These are phyloP conservation scores for Picathartes gymnocephalus DNA, from an alignment of 2,113 vertebrate genomes.

Conservation along the genomic window DNA sequence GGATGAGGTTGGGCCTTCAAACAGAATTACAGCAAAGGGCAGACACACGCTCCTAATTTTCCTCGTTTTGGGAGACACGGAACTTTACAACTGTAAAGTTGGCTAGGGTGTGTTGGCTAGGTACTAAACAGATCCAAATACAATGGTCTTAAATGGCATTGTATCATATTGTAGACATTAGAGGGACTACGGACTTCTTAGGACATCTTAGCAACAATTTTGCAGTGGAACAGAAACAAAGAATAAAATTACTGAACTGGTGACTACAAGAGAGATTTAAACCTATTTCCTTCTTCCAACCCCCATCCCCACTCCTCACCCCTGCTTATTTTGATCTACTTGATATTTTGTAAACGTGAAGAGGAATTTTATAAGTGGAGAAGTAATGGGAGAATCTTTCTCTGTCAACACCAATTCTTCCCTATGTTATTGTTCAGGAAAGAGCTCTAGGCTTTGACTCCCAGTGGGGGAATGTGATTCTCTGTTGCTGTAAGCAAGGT, in stretches of 20 bases:
- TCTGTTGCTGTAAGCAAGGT: neutral
- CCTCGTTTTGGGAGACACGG: neutral
- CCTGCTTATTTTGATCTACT: neutral
- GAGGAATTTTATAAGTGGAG: neutral
- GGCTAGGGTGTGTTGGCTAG: accelerated
- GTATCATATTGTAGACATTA: neutral
- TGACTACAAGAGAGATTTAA: neutral
- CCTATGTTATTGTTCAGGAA: neutral
- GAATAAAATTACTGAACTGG: neutral
- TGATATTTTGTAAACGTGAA: neutral
- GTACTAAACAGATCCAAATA: neutral
- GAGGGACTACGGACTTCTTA: neutral
- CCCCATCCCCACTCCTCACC: accelerated
- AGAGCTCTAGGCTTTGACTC: neutral
- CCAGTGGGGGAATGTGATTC: neutral
- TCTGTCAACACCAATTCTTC: neutral
- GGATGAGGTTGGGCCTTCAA: neutral
- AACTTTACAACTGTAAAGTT: too few species aligned
- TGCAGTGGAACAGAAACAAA: neutral
- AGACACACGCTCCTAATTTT: neutral
- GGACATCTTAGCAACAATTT: neutral
- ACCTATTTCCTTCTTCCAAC: neutral
- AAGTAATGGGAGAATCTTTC: neutral
- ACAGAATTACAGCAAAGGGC: neutral
- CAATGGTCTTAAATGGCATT: neutral